phyloP scores from a whole-genome alignment of 2,797 vertebrate genomes.

The Paratrypauchen microcephalus region DNA sequence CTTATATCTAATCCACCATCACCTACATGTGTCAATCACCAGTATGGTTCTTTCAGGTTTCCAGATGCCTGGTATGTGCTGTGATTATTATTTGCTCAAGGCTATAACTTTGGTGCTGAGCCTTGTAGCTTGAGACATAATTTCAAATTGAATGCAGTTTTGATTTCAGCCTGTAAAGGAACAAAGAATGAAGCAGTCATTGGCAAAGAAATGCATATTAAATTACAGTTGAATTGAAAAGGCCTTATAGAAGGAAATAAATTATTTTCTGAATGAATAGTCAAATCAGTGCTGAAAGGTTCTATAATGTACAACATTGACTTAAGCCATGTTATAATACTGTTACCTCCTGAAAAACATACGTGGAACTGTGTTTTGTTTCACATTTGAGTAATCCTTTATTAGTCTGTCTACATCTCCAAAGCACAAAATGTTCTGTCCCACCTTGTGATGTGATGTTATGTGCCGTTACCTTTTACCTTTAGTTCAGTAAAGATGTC shows the following conservation, averaged over 20 bases:
- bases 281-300: neutral
- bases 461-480: no score
- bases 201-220: neutral
- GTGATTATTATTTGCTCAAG: neutral
- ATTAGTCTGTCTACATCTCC: no score
- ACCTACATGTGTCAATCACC: neutral
- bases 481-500: no score
- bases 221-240: neutral
- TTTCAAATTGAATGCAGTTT: conserved; percentile 6
- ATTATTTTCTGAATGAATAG: neutral
- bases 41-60: neutral
- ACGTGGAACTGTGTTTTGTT: no score
- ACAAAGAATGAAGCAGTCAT: neutral
- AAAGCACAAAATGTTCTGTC: neutral
- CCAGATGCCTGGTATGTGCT: neutral
- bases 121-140: neutral
- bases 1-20: neutral
- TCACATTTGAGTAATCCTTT: no score
- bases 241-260: neutral
- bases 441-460: no score
- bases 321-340: no score
- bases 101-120: neutral
- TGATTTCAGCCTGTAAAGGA: neutral
- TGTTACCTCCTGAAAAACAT: no score
- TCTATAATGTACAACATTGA: no score